phyloP scores from a whole-genome alignment of 2,113 vertebrate species.

The Heterotilapia buettikoferi region DNA sequence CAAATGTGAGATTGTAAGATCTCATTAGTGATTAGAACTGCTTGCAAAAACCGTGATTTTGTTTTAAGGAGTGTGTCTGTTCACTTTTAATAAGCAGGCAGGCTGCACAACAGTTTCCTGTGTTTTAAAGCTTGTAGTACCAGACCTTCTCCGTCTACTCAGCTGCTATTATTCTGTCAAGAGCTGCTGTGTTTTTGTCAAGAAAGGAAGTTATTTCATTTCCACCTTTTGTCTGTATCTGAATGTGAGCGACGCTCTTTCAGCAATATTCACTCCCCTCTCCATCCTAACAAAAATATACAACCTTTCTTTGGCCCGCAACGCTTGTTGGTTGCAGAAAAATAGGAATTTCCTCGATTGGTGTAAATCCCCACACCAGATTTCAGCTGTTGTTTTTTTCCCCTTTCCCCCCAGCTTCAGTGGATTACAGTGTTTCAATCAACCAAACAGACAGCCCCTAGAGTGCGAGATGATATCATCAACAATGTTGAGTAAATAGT shows the following conservation, averaged over 20 bases:
- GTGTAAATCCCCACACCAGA: slow-evolving; percentile 82
- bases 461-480: slow-evolving; percentile 1
- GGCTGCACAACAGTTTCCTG: slow-evolving; percentile 87
- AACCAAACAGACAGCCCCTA: slow-evolving; percentile 44
- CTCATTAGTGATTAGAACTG: neutral
- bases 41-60: neutral
- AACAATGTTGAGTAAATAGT: neutral
- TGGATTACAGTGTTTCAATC: slow-evolving; percentile 83
- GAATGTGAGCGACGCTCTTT: slow-evolving; percentile 95
- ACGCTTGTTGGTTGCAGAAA: slow-evolving; percentile 86
- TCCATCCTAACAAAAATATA: slow-evolving; percentile 97
- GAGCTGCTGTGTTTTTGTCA: slow-evolving; percentile 82
- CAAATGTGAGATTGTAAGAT: neutral
- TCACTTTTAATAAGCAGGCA: slow-evolving; percentile 79
- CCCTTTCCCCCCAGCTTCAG: slow-evolving; percentile 71
- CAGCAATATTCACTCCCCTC: slow-evolving; percentile 95
- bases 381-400: slow-evolving; percentile 78
- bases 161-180: slow-evolving; percentile 94
- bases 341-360: slow-evolving; percentile 99
- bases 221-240: slow-evolving; percentile 97
- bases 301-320: slow-evolving; percentile 85
- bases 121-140: slow-evolving; percentile 68
- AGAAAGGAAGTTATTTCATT: slow-evolving; percentile 99
- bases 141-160: slow-evolving; percentile 74
- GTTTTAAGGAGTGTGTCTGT: slow-evolving; percentile 58